Evolutionary conservation across 2,888 invertebrate species (phyloP).

Genomic region (Cerceris ruficornis): DNA sequence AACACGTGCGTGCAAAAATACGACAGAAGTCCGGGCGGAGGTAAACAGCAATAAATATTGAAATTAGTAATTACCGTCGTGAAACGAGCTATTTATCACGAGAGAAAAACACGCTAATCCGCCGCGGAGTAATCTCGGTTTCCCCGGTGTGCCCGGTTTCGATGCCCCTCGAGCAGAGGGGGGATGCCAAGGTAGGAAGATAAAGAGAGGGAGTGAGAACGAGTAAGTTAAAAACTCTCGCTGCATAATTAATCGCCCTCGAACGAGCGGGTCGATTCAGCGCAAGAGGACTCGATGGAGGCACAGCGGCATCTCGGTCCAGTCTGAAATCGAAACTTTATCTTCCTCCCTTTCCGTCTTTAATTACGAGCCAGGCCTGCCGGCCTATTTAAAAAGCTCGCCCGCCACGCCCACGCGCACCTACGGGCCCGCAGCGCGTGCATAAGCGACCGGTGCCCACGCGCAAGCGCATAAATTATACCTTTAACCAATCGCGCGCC

Average conservation of each 20-base stretch:
- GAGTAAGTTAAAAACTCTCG: neutral
- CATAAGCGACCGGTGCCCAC: slow-evolving; percentile 51
- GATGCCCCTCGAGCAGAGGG: no score
- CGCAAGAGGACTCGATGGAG: neutral
- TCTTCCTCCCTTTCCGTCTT: slow-evolving; percentile 40
- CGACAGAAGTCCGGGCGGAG: neutral
- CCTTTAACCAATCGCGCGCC: slow-evolving; percentile 37
- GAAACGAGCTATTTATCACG: neutral
- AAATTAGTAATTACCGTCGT: neutral
- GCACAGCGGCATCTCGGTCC: neutral
- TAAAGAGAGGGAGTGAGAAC: no score
- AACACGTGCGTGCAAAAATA: neutral
- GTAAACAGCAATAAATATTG: neutral
- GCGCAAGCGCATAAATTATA: slow-evolving; percentile 54
- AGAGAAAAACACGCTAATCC: no score
- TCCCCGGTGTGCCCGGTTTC: no score
- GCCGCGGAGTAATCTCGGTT: no score
- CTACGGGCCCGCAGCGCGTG: slow-evolving; percentile 48
- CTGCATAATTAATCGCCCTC: neutral
- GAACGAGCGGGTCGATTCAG: neutral
- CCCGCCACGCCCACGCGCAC: slow-evolving; percentile 59
- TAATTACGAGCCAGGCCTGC: slow-evolving; percentile 49
- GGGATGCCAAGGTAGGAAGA: no score
- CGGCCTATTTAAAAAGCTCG: slow-evolving; percentile 52
- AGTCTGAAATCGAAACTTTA: slow-evolving; percentile 50